Base-by-base conservation (phyloP, 2,888 invertebrate species). In the Plagodis pulveraria region DNA sequence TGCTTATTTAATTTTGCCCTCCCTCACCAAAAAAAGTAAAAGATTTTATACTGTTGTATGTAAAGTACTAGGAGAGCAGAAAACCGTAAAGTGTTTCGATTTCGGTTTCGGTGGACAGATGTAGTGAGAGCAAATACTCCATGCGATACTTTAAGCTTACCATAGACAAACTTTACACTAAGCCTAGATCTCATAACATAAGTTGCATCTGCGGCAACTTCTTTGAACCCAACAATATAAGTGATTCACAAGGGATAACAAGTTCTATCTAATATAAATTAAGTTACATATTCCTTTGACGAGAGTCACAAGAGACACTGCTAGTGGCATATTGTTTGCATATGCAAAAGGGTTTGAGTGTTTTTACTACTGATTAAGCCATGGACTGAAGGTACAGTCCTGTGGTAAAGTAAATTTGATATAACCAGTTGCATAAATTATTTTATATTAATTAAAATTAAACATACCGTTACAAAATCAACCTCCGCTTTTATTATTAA, bases 311-410 rank as follows among this genome's bases (percentile, higher is more conserved):
- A 72, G 66, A 71, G 71, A 73, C 72, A 67, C 73, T 80, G 84
- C 77, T 78, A 78, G 76, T 71, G 76, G 76, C 86, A 85, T 77
- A 77, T 71, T 86, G 83, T 90, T 89, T 89, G 87, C 88, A 79
- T 89, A 89, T 87, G 88, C 87, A 86, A 86, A 86, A 84, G 84
- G 87, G 88, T 73, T 79, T 70, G 79, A 85, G 84, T 88, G 90
- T 88, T 90, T 88, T 89, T 87, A 81, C 81, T 84, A 84, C 85
- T 89, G 90, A 90, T 89, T 89, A 89, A 87, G 80, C 78, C 78
- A 71, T 67, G 63, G 71, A 77, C 78, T 78, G 79, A 74, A 61
- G 65, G 81, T 66, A 83, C 72, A 73, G 77, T 66, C 70, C 61
- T 50, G 66, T 12, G 68, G 68, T 77, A 59, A 77, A 70, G 65